Conservation (phyloP, 2,888 invertebrate species). For the Nemotelus nigrinus region DNA sequence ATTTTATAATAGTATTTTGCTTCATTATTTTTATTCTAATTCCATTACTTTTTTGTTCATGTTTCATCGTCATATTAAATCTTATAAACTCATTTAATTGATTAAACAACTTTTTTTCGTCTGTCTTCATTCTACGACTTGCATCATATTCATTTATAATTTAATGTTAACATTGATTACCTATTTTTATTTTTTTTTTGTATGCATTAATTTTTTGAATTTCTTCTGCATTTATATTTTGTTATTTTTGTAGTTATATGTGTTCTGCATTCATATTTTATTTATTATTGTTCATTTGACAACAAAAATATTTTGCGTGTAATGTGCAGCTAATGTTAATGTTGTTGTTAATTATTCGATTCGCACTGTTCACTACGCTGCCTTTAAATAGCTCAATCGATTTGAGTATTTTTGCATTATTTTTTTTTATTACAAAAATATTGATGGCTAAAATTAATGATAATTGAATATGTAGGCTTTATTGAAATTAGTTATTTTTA, state of each 20-base stretch:
- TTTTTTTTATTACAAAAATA: too few relatives aligned
- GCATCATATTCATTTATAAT: constrained; percentile 16
- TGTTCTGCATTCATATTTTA: not conserved
- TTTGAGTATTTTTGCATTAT: too few relatives aligned
- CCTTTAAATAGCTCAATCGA: too few relatives aligned
- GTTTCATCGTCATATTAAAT: constrained; percentile 26
- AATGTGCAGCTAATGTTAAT: too few relatives aligned
- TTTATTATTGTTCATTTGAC: too few relatives aligned
- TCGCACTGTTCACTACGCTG: too few relatives aligned
- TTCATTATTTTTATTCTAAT: constrained; percentile 12
- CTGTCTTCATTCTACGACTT: constrained; percentile 23
- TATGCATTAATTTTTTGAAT: not conserved
- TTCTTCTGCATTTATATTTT: constrained; percentile 7
- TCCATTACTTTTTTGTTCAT: constrained; percentile 18
- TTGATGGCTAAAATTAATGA: too few relatives aligned
- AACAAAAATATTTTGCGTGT: too few relatives aligned
- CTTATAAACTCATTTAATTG: constrained; percentile 41
- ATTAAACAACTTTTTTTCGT: constrained; percentile 35
- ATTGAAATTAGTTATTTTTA: too few relatives aligned
- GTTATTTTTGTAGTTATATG: constrained; percentile 35
- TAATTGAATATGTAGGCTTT: too few relatives aligned
- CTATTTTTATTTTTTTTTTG: constrained; percentile 35
- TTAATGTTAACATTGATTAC: constrained; percentile 45
- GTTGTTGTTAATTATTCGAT: too few relatives aligned
- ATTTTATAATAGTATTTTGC: constrained; percentile 1